Evolutionary conservation across 1,140 invertebrate species (phyloP).

Genomic region (Calliopsis andreniformis): DNA sequence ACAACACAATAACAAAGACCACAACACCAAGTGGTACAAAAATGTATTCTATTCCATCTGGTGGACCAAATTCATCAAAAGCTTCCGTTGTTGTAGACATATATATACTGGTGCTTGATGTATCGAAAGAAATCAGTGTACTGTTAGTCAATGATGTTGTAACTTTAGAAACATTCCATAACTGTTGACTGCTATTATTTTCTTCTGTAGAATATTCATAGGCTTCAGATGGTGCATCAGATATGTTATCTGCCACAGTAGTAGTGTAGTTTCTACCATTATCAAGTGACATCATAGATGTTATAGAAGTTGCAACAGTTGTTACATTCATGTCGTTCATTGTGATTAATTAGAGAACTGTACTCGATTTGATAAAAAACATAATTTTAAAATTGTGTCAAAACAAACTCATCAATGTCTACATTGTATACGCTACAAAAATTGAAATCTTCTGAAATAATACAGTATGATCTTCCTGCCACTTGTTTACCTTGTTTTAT

Average conservation of each 20-base stretch:
- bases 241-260: constrained; percentile 13
- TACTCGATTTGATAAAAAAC: neutral
- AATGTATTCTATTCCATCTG: constrained; percentile 80
- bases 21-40: constrained; percentile 80
- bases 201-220: constrained; percentile 45
- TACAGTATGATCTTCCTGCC: neutral
- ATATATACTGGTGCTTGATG: constrained; percentile 51
- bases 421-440: constrained; percentile 6
- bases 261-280: constrained; percentile 7
- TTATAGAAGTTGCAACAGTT: constrained; percentile 3
- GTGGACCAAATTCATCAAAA: constrained; percentile 78
- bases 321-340: constrained; percentile 28
- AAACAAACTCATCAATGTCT: neutral
- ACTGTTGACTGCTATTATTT: constrained; percentile 42
- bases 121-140: constrained; percentile 41
- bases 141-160: constrained; percentile 48
- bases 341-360: constrained; percentile 1
- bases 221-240: constrained; percentile 21
- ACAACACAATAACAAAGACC: constrained; percentile 79
- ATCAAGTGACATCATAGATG: neutral
- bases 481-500: constrained; percentile 7
- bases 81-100: constrained; percentile 70
- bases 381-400: neutral
- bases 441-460: neutral
- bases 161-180: constrained; percentile 57